Evolutionary conservation across 2,113 vertebrate species (phyloP).

Genomic region (Emydocephalus ijimae): DNA sequence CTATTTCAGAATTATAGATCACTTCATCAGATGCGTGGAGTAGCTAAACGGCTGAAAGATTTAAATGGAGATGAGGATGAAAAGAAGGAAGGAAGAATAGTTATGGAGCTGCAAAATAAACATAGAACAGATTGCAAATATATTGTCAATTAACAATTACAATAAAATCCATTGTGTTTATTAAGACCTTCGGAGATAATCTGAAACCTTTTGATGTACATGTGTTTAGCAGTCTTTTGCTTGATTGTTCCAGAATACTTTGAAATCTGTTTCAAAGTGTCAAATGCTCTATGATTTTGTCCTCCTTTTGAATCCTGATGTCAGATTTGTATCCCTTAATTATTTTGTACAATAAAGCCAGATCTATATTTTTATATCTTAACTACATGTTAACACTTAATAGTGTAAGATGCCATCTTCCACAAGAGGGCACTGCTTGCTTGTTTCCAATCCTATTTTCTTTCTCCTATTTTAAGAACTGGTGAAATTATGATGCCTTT

Average conservation of each 20-base stretch:
- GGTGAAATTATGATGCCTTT: background rate
- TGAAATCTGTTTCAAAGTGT: background rate
- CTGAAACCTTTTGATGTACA: background rate
- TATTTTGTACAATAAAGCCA: background rate
- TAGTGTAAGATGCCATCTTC: background rate
- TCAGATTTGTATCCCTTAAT: background rate
- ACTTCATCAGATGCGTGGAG: background rate
- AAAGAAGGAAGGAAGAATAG: background rate
- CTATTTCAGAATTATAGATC: background rate
- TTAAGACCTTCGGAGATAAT: background rate
- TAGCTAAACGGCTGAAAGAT: background rate
- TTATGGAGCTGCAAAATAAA: background rate
- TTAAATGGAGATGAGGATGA: background rate
- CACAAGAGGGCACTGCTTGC: conserved; percentile 29
- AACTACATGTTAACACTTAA: background rate
- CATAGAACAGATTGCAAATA: background rate
- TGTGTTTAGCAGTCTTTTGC: background rate
- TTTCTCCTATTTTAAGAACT: background rate
- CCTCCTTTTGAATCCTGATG: background rate
- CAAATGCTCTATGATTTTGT: background rate
- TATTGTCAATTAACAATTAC: background rate
- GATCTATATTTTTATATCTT: background rate
- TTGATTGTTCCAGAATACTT: background rate
- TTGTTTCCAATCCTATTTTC: rapidly evolving
- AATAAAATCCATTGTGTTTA: background rate